A percentile compares a stretch with the other conserved stretches of the same genome.
Conservation (phyloP, 2,113 vertebrate genomes). For the Campylorhamphus procurvoides region DNA sequence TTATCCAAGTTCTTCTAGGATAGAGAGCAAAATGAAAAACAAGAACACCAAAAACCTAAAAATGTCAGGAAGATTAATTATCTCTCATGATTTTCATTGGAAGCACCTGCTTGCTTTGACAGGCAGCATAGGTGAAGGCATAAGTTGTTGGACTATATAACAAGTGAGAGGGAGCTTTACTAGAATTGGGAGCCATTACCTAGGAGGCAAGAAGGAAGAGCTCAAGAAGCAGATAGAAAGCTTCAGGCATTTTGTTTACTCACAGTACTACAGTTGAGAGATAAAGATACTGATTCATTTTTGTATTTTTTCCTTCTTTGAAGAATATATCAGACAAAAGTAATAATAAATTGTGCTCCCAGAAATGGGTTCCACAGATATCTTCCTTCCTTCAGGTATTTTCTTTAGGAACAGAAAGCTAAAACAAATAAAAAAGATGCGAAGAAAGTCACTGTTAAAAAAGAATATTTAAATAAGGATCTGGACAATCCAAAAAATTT, state of each 20-base stretch:
- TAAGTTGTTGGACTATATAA: neutral
- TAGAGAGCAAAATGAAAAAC: neutral
- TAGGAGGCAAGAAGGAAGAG: neutral
- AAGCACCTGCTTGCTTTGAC: neutral
- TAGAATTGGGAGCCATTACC: neutral
- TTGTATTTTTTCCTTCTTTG: neutral
- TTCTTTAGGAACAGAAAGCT: neutral
- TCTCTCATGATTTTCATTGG: neutral
- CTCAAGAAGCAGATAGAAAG: neutral
- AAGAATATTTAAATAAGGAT: neutral
- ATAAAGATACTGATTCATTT: neutral
- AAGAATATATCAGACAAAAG: neutral
- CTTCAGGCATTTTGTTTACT: accelerated
- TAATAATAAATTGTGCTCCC: neutral
- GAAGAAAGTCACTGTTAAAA: neutral
- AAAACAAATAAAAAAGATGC: neutral
- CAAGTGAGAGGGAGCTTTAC: neutral
- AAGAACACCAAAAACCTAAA: neutral
- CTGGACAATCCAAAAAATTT: neutral
- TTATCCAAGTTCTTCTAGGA: neutral
- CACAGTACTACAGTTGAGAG: neutral
- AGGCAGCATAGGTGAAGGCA: neutral
- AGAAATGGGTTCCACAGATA: neutral
- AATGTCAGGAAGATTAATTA: neutral
- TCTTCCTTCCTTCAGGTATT: neutral